A percentile compares a stretch with the other conserved stretches of the same genome.
These are phyloP conservation scores for Branchipolynoe longqiensis DNA, from an alignment of 2,888 invertebrate genomes.

Conservation along the genomic window DNA sequence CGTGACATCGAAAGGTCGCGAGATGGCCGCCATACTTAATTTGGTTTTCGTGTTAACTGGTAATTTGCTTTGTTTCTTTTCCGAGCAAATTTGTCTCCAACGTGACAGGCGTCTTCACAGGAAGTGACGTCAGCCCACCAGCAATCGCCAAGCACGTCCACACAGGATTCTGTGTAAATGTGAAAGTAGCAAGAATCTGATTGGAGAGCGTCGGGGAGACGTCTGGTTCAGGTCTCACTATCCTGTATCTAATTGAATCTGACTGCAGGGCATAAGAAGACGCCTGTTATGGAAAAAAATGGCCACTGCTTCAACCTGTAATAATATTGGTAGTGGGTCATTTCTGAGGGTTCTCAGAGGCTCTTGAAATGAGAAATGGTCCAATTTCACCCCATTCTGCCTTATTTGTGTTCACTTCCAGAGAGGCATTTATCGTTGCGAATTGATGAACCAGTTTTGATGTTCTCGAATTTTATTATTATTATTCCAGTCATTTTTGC, in stretches of 20 bases:
- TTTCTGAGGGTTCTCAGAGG: not conserved
- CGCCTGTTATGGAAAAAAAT: not conserved
- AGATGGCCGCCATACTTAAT: conserved; percentile 23
- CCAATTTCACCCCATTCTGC: not conserved
- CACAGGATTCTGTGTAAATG: too few species aligned
- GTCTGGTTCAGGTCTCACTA: conserved; percentile 35
- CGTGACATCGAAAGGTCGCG: not conserved
- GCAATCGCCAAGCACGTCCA: too few species aligned
- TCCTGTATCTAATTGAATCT: conserved; percentile 28
- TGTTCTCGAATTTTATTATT: too few species aligned
- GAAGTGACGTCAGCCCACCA: conserved; percentile 40
- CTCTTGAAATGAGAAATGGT: not conserved
- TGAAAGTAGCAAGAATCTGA: too few species aligned
- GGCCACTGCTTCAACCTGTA: not conserved
- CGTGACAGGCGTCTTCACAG: conserved; percentile 6
- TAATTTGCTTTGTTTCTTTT: conserved; percentile 32
- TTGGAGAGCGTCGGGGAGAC: too few species aligned
- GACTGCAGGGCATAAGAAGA: not conserved
- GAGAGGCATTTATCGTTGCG: too few species aligned
- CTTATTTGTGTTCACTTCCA: too few species aligned
- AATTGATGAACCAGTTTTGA: too few species aligned
- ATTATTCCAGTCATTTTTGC: too few species aligned
- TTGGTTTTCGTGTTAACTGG: conserved; percentile 26
- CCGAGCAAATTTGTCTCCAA: conserved; percentile 1
- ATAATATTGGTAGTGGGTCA: not conserved